These are phyloP conservation scores for Choristoneura rosaceana DNA, from an alignment of 2,888 invertebrate genomes.

Conservation along the genomic window DNA sequence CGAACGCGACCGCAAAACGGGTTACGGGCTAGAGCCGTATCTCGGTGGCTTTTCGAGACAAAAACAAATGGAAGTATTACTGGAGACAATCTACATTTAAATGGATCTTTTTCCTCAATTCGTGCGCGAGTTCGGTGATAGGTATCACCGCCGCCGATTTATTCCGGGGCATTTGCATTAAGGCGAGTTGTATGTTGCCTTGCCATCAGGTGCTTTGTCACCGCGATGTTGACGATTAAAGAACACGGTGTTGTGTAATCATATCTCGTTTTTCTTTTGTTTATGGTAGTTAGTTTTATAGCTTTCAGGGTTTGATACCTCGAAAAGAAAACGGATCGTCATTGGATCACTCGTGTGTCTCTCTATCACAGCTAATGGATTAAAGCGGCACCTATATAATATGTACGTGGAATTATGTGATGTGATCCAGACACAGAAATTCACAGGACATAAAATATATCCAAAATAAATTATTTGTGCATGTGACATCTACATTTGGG, in stretches of 20 bases:
- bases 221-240: slow-evolving; percentile 12
- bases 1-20: slow-evolving; percentile 63
- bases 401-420: too few species aligned
- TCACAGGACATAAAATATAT: too few species aligned
- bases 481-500: too few species aligned
- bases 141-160: slow-evolving; percentile 80
- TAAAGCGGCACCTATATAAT: too few species aligned
- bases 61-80: slow-evolving; percentile 85
- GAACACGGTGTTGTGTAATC: slow-evolving; percentile 9
- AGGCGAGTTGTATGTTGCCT: slow-evolving; percentile 43
- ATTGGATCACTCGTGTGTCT: too few species aligned
- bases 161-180: slow-evolving; percentile 80
- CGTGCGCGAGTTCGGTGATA: slow-evolving; percentile 80
- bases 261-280: slow-evolving; percentile 3
- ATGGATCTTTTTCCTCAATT: slow-evolving; percentile 84
- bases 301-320: not conserved
- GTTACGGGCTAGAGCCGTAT: slow-evolving; percentile 70
- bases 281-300: not conserved
- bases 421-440: too few species aligned
- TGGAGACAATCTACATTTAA: slow-evolving; percentile 84
- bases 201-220: slow-evolving; percentile 23
- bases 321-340: not conserved
- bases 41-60: slow-evolving; percentile 74
- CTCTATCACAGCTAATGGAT: too few species aligned
- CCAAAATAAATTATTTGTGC: too few species aligned